Evolutionary conservation across 2,797 vertebrate genomes (phyloP).

Genomic region (Miichthys miiuy): DNA sequence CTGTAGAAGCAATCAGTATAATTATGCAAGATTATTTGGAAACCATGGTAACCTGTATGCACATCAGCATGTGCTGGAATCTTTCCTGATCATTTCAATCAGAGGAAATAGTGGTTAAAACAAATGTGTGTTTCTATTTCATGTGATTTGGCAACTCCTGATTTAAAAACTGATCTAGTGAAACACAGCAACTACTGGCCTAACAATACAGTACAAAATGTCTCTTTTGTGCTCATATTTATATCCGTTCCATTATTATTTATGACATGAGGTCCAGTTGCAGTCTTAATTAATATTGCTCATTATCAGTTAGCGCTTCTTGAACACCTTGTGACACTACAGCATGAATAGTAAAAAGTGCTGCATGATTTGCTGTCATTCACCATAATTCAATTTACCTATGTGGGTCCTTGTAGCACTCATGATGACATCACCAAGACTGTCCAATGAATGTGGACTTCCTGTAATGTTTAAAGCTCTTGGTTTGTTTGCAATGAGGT

Average conservation of each 20-base stretch:
- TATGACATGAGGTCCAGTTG: not conserved
- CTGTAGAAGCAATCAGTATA: not conserved
- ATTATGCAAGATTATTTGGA: conserved; percentile 14
- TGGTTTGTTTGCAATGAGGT: not conserved
- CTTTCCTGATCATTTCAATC: not conserved
- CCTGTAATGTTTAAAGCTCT: not conserved
- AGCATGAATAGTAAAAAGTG: not conserved
- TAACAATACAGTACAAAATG: not conserved
- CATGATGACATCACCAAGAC: not conserved
- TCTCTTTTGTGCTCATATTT: too few relatives aligned
- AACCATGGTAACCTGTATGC: conserved; percentile 4
- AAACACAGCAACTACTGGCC: not conserved
- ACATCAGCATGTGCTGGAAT: not conserved
- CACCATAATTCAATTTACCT: not conserved
- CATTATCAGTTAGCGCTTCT: not conserved
- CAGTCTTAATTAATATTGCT: not conserved
- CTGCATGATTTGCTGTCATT: not conserved
- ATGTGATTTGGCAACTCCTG: not conserved
- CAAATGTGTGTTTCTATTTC: not conserved
- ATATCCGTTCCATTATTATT: not conserved
- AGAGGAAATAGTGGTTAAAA: not conserved
- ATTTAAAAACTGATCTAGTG: too few relatives aligned
- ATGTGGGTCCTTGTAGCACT: not conserved
- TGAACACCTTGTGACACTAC: not conserved
- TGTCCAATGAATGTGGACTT: not conserved